phyloP scores from a whole-genome alignment of 2,888 invertebrate genomes.

The Trilocha varians region DNA sequence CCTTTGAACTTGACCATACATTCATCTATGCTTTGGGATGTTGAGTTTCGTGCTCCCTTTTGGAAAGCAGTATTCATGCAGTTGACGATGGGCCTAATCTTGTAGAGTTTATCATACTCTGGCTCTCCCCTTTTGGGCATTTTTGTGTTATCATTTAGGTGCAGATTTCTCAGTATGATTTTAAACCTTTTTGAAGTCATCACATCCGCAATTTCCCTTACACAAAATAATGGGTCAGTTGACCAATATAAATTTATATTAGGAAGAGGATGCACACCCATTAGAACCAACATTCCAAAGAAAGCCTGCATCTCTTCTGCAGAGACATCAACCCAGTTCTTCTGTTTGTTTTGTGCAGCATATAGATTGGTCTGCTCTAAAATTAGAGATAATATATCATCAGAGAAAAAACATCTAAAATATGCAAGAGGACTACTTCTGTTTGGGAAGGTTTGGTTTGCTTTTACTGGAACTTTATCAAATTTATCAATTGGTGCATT shows the following conservation, averaged over 20 bases:
- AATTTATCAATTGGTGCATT: no score
- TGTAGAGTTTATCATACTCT: slow-evolving; percentile 14
- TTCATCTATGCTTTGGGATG: no score
- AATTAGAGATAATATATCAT: no score
- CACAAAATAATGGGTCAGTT: slow-evolving; percentile 14
- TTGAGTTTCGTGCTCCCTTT: slow-evolving; percentile 15
- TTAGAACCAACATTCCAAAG: slow-evolving; percentile 11
- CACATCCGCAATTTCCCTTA: slow-evolving; percentile 11
- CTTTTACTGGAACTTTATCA: no score
- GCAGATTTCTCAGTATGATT: slow-evolving; percentile 16
- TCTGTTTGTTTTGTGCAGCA: no score
- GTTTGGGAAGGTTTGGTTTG: no score
- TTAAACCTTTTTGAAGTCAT: slow-evolving; percentile 17
- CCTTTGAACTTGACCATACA: slow-evolving; percentile 16
- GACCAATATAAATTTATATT: slow-evolving; percentile 14
- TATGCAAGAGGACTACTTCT: no score
- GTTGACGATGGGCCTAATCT: slow-evolving; percentile 13
- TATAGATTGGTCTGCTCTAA: no score
- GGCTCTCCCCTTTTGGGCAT: slow-evolving; percentile 7
- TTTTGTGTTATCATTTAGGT: slow-evolving; percentile 17
- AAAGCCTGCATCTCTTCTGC: slow-evolving; percentile 11
- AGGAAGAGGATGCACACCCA: slow-evolving; percentile 13
- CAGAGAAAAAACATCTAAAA: no score
- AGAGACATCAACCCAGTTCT: no score
- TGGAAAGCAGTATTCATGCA: slow-evolving; percentile 12